Base-by-base conservation (phyloP, 2,888 invertebrate genomes). In the Cerastis rubricosa region DNA sequence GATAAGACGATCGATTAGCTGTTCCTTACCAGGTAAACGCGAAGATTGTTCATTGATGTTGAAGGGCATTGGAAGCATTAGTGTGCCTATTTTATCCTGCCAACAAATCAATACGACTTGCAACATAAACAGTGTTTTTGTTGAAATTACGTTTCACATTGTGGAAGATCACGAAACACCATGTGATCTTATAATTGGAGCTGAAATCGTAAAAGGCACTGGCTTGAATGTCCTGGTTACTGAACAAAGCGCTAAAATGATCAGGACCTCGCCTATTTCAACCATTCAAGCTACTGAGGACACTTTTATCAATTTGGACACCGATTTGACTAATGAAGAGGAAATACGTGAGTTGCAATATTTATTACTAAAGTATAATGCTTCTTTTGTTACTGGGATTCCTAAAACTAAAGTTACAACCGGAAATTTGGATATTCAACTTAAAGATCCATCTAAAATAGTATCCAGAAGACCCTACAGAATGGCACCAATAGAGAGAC, bases 381-480 rank as follows among this genome's bases (percentile, higher is more conserved):
- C 5, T 25, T 25, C 57, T 25, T 57, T 57, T 57, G 14, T 5
- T 14, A 57, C 57, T 25, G 57, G 25, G 6, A 57, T 57, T 57
- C 57, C 57, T 5, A 57, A 57, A 57, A 17, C 25, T 3, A 25
- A 25, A 57, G 57, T 57, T 6, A 57, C 57, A 14, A 57, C 57
- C 12, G 57, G 57, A 25, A 25, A 4, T 57, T 14, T 57, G 57
- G 57, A 57, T 14, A 25, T 57, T 1, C 25, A 57, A 25, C 25
- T 57, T 6, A 57, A 57, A 14, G 57, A 57, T 17, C 14, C 25
- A 14, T 25, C 57, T 47, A 47, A 65, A 65, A 65, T 65, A 45
- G 65, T 65, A 65, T 29, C 45, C 5, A 47, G 65, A 45, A 45
- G 65, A 14, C 65, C 65, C 14, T 65, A 65, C 25, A 45, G 65